These are phyloP conservation scores for Stichopus horrens DNA, from an alignment of 53 echinoderm and acorn worm genomes.

Conservation along the genomic window DNA sequence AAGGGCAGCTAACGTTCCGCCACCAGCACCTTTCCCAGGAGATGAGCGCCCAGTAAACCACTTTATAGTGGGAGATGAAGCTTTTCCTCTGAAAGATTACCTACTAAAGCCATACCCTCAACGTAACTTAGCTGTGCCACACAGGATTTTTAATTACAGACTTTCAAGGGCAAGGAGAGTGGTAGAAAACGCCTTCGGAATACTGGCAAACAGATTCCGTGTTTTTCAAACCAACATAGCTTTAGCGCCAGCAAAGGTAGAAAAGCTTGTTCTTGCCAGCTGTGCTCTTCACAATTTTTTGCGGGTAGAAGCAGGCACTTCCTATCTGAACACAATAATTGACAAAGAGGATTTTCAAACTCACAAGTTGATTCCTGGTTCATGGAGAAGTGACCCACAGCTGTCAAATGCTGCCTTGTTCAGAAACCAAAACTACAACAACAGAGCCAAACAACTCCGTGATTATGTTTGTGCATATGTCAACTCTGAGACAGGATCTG, in stretches of 20 bases:
- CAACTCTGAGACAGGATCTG: too few relatives aligned
- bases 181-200: conserved; percentile 5
- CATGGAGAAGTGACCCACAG: conserved; percentile 1
- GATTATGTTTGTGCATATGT: too few relatives aligned
- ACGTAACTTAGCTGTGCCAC: not conserved
- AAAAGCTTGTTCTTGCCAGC: conserved; percentile 15
- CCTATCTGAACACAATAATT: not conserved
- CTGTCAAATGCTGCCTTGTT: not conserved
- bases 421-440: conserved; percentile 15
- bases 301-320: conserved; percentile 1
- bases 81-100: too few relatives aligned
- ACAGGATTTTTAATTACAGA: conserved; percentile 1
- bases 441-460: too few relatives aligned
- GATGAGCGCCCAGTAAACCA: not conserved
- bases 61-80: not conserved
- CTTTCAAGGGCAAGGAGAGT: not conserved
- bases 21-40: conserved; percentile 8
- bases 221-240: not conserved
- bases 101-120: too few relatives aligned
- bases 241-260: conserved; percentile 2
- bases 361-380: not conserved
- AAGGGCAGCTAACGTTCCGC: not conserved
- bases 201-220: conserved; percentile 1
- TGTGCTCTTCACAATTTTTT: conserved; percentile 12
- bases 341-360: conserved; percentile 6